A percentile compares a stretch with the other conserved stretches of the same genome.
Evolutionary conservation across 2,113 vertebrate species (phyloP).

Genomic region (Rhegmatorhina hoffmannsi): DNA sequence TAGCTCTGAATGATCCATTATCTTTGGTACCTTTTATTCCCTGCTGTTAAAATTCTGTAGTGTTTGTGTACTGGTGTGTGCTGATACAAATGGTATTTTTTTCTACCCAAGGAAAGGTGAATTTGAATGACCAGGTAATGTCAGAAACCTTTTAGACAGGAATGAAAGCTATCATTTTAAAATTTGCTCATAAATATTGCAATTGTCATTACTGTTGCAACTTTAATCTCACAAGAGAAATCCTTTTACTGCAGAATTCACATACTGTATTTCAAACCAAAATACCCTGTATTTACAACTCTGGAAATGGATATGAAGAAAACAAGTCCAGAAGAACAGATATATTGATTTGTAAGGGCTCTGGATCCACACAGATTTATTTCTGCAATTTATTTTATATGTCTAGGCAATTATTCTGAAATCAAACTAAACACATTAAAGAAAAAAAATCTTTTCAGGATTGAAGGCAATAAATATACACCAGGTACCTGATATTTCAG

Average conservation of each 20-base stretch:
- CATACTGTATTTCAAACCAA: background rate
- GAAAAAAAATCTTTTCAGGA: background rate
- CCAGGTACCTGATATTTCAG: background rate
- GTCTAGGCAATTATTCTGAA: constrained; percentile 2
- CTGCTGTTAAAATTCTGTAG: background rate
- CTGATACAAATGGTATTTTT: background rate
- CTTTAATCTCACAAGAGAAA: background rate
- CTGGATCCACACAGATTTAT: background rate
- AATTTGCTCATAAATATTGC: background rate
- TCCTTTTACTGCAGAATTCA: background rate
- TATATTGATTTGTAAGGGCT: constrained; percentile 6
- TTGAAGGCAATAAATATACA: background rate
- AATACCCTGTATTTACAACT: constrained; percentile 3
- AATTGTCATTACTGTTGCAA: background rate
- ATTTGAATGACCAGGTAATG: background rate
- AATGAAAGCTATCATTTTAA: background rate
- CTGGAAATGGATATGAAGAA: background rate
- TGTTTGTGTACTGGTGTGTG: background rate
- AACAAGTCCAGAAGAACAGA: background rate
- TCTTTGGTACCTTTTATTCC: background rate
- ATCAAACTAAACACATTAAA: background rate
- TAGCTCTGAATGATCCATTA: background rate
- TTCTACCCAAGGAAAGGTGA: background rate
- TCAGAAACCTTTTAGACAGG: background rate
- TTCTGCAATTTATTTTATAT: constrained; percentile 11